Evolutionary conservation across 2,888 invertebrate genomes (phyloP), one percentile per base, ranked within the genome.

Genomic region (Lacanobia oleracea): DNA sequence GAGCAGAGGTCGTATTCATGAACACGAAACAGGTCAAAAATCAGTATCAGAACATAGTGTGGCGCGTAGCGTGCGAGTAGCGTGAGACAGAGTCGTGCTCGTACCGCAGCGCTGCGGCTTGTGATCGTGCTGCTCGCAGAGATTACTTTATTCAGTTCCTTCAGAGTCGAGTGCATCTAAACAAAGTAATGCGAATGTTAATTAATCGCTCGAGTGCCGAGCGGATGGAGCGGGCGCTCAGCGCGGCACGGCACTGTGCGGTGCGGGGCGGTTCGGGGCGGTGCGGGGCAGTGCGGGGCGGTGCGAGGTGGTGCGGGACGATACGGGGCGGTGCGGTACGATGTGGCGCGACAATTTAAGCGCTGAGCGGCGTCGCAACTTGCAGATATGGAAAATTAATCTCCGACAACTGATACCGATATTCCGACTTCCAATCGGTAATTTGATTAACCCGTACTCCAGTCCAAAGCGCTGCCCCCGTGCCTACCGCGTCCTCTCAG

Each of bases 311-410:
- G 33, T 33, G 33, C 43, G 12, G 4, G 9, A 9, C 23, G 23
- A 14, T 14, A 2, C 60, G 43, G 23, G 2, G 10, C 1, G 12
- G 8, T 16, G 18, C 56, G 37, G 18, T 10, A 23, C 16, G 23
- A 9, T 6, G 23, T 0, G 18, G 33, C 10, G 59, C 27, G n/a
- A 37, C 2, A 27, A n/a, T 59, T 12, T 48, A 50, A n/a, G 45
- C 37, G 14, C 21, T 6, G 23, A 37, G 45, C 51, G 68, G 59
- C n/a, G 43, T n/a, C 59, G 9, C 67, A 57, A 68, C 78, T 86
- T 82, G 69, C 66, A 54, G 82, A 76, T 77, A 85, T 83, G 83
- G 82, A 68, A 84, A 86, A 81, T 81, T 85, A 85, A 87, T 87
- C 82, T 85, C 82, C 79, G 71, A 79, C 79, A 67, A 62, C 70